A percentile compares a stretch with the other conserved stretches of the same genome.
These are phyloP conservation scores for Megathymus violae DNA, from an alignment of 1,140 invertebrate genomes.

Conservation along the genomic window DNA sequence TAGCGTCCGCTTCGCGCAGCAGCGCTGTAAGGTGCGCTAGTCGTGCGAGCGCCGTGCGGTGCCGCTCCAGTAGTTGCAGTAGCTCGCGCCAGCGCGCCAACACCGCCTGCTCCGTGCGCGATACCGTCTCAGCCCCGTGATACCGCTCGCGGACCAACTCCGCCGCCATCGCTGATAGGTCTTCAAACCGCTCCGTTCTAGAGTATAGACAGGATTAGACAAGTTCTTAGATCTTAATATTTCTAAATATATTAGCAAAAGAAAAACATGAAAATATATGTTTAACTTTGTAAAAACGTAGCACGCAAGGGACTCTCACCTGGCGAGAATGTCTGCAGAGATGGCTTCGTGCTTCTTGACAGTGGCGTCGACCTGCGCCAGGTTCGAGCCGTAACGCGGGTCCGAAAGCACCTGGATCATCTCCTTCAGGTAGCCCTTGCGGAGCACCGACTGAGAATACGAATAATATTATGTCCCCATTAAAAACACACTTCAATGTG, in stretches of 20 bases:
- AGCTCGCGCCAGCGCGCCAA: conserved; percentile 94
- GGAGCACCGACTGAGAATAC: conserved; percentile 90
- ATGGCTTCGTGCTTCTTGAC: conserved; percentile 99
- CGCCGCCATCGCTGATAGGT: conserved; percentile 95
- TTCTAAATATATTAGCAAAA: no score
- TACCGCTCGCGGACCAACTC: conserved; percentile 97
- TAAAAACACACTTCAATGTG: no score
- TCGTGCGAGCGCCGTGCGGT: conserved; percentile 91
- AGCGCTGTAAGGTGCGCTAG: conserved; percentile 92
- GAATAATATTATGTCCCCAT: neutral
- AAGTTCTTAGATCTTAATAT: no score
- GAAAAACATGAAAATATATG: no score
- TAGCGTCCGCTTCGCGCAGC: conserved; percentile 96
- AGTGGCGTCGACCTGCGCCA: conserved; percentile 97
- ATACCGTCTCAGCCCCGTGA: conserved; percentile 93
- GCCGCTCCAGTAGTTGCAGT: conserved; percentile 92
- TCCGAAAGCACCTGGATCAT: conserved; percentile 98
- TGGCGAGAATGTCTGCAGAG: conserved; percentile 96
- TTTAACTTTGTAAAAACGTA: no score
- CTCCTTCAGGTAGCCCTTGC: conserved; percentile 97
- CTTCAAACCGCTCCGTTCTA: conserved; percentile 96
- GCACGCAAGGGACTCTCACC: no score
- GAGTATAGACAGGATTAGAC: no score
- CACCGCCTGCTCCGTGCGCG: no score
- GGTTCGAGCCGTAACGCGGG: conserved; percentile 94